phyloP scores from a whole-genome alignment of 2,888 invertebrate genomes.

The Sepioteuthis lessoniana region DNA sequence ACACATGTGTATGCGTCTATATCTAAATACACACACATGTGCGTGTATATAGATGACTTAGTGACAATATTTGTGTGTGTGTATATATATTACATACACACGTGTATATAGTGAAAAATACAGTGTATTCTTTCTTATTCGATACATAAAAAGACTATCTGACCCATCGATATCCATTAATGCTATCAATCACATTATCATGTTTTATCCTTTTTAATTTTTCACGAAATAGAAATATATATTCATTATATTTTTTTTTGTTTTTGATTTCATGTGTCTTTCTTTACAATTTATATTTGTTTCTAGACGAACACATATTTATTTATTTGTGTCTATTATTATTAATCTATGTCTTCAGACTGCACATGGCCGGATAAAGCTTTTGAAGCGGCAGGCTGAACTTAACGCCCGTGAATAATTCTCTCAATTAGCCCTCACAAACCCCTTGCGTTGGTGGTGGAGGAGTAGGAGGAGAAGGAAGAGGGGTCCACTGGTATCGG shows the following conservation, averaged over 20 bases:
- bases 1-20: too few relatives aligned
- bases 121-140: background rate
- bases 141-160: background rate
- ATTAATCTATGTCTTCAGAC: background rate
- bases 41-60: background rate
- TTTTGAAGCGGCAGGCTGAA: slow-evolving; percentile 33
- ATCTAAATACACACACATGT: background rate
- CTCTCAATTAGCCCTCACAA: slow-evolving; percentile 24
- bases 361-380: slow-evolving; percentile 4
- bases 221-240: background rate
- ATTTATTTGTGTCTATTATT: slow-evolving; percentile 21
- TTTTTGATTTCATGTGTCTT: background rate
- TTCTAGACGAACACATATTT: background rate
- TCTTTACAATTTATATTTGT: background rate
- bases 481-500: too few relatives aligned
- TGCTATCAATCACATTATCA: background rate
- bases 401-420: background rate
- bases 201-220: background rate
- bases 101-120: background rate
- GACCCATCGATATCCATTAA: background rate
- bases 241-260: background rate
- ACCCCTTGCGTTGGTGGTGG: background rate
- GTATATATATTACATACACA: background rate
- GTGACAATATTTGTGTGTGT: background rate
- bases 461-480: background rate